Evolutionary conservation across 2,113 vertebrate species (phyloP).

Genomic region (Sander vitreus): DNA sequence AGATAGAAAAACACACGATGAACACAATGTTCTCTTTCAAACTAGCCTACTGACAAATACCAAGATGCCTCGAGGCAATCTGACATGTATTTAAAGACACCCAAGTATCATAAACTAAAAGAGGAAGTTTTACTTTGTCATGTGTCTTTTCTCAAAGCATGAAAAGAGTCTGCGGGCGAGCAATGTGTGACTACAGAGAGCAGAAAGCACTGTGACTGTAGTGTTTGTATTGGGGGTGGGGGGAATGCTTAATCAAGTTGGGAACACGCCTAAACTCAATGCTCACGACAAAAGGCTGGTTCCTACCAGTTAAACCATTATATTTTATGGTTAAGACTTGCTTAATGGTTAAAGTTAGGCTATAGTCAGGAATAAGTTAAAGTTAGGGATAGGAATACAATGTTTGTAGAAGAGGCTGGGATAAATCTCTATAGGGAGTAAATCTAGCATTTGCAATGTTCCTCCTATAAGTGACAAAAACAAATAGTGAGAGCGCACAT

Average conservation of each 20-base stretch:
- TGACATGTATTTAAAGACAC: neutral
- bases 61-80: neutral
- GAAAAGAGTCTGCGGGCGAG: neutral
- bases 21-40: conserved; percentile 1
- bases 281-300: neutral
- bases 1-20: neutral
- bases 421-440: too few species aligned
- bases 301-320: neutral
- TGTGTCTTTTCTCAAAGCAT: neutral
- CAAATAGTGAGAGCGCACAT: neutral
- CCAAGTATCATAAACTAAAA: neutral
- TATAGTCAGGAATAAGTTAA: too few species aligned
- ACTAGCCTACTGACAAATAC: neutral
- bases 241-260: too few species aligned
- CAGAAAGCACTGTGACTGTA: neutral
- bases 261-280: neutral
- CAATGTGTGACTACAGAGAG: neutral
- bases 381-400: too few species aligned
- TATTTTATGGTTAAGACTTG: too few species aligned
- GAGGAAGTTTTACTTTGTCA: neutral
- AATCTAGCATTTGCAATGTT: too few species aligned
- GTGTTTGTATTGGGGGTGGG: neutral
- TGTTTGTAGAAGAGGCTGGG: too few species aligned
- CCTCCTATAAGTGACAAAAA: neutral
- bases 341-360: too few species aligned